Conservation (phyloP, 53 echinoderm and acorn worm genomes). For the Zoroaster sp. region DNA sequence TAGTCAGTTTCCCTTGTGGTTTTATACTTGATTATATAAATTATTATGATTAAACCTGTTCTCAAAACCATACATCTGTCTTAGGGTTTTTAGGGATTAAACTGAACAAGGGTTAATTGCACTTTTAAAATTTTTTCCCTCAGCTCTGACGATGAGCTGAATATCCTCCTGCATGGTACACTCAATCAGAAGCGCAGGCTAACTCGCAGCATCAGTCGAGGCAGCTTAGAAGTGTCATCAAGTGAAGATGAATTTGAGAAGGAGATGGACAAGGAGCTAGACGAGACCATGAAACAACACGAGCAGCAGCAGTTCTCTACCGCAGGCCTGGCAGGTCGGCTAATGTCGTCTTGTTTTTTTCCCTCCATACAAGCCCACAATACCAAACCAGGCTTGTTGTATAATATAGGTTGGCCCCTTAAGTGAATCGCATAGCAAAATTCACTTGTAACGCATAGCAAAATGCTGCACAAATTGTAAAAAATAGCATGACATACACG, state of each 20-base stretch:
- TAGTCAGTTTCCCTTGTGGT: no score
- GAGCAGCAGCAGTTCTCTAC: conserved; percentile 65
- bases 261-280: conserved; percentile 93
- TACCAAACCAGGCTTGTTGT: no score
- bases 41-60: no score
- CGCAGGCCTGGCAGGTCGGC: no score
- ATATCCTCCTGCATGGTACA: conserved; percentile 94
- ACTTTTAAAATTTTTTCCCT: neutral
- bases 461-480: no score
- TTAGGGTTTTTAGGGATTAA: neutral
- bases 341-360: no score
- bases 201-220: conserved; percentile 85
- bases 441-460: no score
- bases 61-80: neutral
- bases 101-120: neutral
- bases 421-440: no score
- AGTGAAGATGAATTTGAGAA: conserved; percentile 99
- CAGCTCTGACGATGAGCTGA: conserved; percentile 98
- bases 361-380: no score
- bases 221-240: conserved; percentile 94
- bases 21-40: no score
- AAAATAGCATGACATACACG: no score
- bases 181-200: conserved; percentile 85
- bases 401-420: no score
- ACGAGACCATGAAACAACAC: conserved; percentile 79